A percentile compares a stretch with the other conserved stretches of the same genome.
These are phyloP conservation scores for Thunnus thynnus DNA, from an alignment of 2,113 vertebrate species.

Conservation along the genomic window DNA sequence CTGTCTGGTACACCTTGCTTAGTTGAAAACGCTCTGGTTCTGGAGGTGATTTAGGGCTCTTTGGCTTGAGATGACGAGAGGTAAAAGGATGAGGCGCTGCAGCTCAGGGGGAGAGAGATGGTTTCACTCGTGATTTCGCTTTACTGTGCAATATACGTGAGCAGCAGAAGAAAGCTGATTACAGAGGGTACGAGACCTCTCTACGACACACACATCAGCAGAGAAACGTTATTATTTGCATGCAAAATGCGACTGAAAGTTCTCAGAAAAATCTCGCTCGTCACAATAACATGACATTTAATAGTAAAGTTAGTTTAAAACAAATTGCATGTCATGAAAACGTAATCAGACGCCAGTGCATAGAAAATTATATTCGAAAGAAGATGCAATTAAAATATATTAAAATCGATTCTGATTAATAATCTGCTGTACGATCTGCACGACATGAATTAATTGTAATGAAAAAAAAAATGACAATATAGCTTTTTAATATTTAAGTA, in stretches of 20 bases:
- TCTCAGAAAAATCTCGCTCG: not conserved
- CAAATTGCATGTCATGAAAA: too few species aligned
- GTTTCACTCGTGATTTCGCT: slow-evolving; percentile 42
- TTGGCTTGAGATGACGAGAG: slow-evolving; percentile 19
- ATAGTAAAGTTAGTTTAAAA: too few species aligned
- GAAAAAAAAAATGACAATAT: not conserved
- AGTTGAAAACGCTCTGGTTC: slow-evolving; percentile 17
- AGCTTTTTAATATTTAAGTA: not conserved
- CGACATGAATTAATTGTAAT: not conserved
- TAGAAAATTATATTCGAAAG: not conserved
- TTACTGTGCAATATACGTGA: slow-evolving; percentile 21
- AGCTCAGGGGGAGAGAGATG: not conserved
- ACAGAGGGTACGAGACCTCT: slow-evolving; percentile 23
- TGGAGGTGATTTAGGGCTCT: slow-evolving; percentile 33
- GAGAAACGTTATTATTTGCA: not conserved
- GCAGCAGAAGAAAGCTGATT: slow-evolving; percentile 20
- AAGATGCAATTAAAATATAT: not conserved
- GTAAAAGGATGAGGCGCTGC: slow-evolving; percentile 8
- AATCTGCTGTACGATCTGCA: not conserved
- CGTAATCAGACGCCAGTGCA: too few species aligned
- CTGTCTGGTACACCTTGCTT: slow-evolving; percentile 41
- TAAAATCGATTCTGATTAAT: not conserved
- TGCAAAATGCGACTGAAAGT: slow-evolving; percentile 1
- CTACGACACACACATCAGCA: slow-evolving; percentile 27
- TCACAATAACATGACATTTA: too few species aligned